phyloP scores from a whole-genome alignment of 2,113 vertebrate species.

The Channa maculata region DNA sequence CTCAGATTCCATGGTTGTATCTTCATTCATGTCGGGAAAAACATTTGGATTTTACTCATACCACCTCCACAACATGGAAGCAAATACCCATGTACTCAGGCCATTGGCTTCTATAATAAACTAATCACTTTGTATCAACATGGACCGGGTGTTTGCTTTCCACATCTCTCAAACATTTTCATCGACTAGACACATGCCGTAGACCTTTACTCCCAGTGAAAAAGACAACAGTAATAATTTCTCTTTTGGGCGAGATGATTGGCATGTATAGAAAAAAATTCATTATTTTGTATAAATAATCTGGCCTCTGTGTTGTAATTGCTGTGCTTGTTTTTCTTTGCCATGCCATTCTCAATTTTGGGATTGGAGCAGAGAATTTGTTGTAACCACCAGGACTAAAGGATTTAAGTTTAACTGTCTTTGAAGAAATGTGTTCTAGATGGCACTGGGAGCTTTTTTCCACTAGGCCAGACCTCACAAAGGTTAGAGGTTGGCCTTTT shows the following conservation, averaged over 20 bases:
- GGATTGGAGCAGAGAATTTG: constrained; percentile 62
- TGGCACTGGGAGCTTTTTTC: constrained; percentile 36
- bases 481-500: constrained; percentile 23
- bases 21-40: constrained; percentile 61
- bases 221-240: constrained; percentile 66
- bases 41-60: constrained; percentile 43
- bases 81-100: constrained; percentile 64
- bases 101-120: constrained; percentile 82
- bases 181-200: constrained; percentile 55
- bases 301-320: constrained; percentile 77
- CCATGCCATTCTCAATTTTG: constrained; percentile 68
- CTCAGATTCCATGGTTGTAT: constrained; percentile 51
- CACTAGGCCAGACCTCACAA: constrained; percentile 7
- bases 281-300: constrained; percentile 84
- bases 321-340: constrained; percentile 80
- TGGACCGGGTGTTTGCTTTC: constrained; percentile 76
- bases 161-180: constrained; percentile 73
- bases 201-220: constrained; percentile 22
- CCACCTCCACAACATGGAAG: constrained; percentile 68
- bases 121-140: constrained; percentile 85
- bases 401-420: constrained; percentile 44
- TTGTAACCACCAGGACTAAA: constrained; percentile 58
- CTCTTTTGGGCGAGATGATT: constrained; percentile 75
- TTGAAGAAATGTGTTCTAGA: constrained; percentile 60
- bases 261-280: constrained; percentile 82